A percentile compares a stretch with the other conserved stretches of the same genome.
phyloP scores from a whole-genome alignment of 2,888 invertebrate genomes.

The Calameuta filiformis region DNA sequence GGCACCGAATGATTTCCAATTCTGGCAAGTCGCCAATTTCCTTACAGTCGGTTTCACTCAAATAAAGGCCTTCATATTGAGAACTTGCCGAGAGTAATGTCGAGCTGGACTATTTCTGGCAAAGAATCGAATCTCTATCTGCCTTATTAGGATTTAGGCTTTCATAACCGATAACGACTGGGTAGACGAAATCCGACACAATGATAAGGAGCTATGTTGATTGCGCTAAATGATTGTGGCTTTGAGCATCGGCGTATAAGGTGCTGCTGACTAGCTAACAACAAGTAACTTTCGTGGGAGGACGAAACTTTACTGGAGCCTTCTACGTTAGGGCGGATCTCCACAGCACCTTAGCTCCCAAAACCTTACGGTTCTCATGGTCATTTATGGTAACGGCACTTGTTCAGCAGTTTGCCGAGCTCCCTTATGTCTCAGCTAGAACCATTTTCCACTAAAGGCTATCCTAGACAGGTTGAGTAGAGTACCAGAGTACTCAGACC shows the following conservation, averaged over 20 bases:
- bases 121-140: not conserved
- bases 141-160: not conserved
- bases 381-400: constrained; percentile 49
- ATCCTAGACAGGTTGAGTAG: not conserved
- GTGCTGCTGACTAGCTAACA: not conserved
- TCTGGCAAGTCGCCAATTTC: constrained; percentile 47
- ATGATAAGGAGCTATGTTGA: not conserved
- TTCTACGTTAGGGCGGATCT: constrained; percentile 12
- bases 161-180: not conserved
- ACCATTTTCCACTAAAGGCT: constrained; percentile 33
- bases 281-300: not conserved
- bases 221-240: not conserved
- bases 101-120: not conserved
- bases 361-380: constrained; percentile 18
- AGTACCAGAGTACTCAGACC: not conserved
- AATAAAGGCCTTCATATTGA: constrained; percentile 55
- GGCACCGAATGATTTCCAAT: constrained; percentile 51
- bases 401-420: constrained; percentile 45
- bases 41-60: constrained; percentile 52
- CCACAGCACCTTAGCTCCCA: not conserved
- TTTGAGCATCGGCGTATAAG: not conserved
- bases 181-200: not conserved
- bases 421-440: constrained; percentile 35
- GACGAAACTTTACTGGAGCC: constrained; percentile 2
- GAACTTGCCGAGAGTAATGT: constrained; percentile 45